Conservation (phyloP, 2,113 vertebrate species). For the Felis catus region DNA sequence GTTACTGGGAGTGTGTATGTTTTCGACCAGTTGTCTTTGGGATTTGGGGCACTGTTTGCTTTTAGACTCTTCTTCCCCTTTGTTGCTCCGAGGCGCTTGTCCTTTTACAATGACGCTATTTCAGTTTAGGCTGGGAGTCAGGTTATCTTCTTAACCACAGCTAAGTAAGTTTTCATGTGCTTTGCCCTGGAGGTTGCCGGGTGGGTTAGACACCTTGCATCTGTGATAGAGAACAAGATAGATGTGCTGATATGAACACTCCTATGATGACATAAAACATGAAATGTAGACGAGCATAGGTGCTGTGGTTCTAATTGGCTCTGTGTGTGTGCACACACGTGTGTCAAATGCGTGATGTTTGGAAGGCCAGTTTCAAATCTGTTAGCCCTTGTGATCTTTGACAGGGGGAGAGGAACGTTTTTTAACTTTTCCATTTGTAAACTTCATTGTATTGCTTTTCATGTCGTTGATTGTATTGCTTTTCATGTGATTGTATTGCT, state of each 20-base stretch:
- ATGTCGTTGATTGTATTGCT: neutral
- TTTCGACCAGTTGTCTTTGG: neutral
- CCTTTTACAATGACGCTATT: neutral
- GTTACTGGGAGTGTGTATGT: no score
- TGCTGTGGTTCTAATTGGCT: neutral
- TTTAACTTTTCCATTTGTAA: neutral
- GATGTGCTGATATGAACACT: neutral
- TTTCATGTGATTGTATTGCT: neutral
- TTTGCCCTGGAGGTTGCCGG: neutral
- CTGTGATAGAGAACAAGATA: neutral
- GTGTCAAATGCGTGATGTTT: neutral
- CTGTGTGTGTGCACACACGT: accelerated
- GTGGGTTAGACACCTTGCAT: neutral
- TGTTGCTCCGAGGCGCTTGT: neutral
- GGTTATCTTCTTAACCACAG: neutral
- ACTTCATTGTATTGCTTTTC: neutral
- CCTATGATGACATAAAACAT: neutral
- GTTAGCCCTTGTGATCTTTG: neutral
- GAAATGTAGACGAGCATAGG: neutral
- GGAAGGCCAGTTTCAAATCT: neutral
- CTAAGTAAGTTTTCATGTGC: neutral
- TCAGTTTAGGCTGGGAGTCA: neutral
- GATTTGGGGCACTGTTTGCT: neutral
- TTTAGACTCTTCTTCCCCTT: neutral
- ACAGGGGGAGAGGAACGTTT: neutral